Conservation (phyloP, 2,888 invertebrate species). For the Ochropleura plecta region DNA sequence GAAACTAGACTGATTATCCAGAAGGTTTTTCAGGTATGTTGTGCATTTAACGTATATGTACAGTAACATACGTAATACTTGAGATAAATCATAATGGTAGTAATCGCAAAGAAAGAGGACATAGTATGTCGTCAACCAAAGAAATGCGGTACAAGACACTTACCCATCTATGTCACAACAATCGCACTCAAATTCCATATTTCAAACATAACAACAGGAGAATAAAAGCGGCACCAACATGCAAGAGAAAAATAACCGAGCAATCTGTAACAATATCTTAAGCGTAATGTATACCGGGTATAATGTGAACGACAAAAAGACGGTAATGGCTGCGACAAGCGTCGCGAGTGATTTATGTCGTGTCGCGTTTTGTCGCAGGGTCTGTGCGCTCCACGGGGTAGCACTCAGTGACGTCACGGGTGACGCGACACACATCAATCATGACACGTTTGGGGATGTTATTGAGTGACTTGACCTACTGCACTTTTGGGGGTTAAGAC, state of each 20-base stretch:
- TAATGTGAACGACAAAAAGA: conserved; percentile 75
- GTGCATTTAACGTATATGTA: not conserved
- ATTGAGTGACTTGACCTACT: conserved; percentile 54
- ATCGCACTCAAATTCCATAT: conserved; percentile 55
- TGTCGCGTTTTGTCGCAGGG: conserved; percentile 60
- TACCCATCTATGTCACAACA: conserved; percentile 39
- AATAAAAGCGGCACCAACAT: conserved; percentile 52
- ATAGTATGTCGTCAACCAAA: not conserved
- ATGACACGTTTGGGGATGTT: conserved; percentile 24
- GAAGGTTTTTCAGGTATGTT: not conserved
- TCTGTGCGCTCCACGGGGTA: conserved; percentile 7
- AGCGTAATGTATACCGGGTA: conserved; percentile 69
- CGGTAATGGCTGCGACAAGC: conserved; percentile 75
- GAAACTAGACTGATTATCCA: not conserved
- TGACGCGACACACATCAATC: conserved; percentile 48
- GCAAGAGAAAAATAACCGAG: conserved; percentile 68
- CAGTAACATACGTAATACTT: not conserved
- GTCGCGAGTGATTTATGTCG: conserved; percentile 68
- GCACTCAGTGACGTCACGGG: conserved; percentile 54
- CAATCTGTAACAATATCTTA: conserved; percentile 77
- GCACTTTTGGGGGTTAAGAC: conserved; percentile 31
- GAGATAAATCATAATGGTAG: not conserved
- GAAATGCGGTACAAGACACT: conserved; percentile 14
- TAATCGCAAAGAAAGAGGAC: not conserved
- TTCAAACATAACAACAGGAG: conserved; percentile 57